Evolutionary conservation across 1,140 invertebrate genomes (phyloP), one percentile per base, ranked within the genome.

Genomic region (Grapholita molesta): DNA sequence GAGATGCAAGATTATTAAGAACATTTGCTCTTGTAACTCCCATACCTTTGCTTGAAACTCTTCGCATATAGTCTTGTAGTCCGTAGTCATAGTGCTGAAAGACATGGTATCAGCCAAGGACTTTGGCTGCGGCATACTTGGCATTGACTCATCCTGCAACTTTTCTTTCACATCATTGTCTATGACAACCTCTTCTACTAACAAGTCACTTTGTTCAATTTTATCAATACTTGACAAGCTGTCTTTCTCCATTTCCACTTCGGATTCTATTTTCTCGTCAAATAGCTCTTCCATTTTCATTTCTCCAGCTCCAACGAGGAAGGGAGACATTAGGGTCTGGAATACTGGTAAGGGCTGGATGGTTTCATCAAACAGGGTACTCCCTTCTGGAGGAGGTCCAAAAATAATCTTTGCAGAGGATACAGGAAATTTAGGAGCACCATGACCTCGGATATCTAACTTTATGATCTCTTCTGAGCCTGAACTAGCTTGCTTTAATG

Each of bases 11-110:
- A 76, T 83, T 66, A 78, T 71, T 67, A 75, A 82, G 35, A 78
- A 76, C 64, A 76, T 81, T 67, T 76, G 67, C 57, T 74, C 77
- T 69, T 73, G 75, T 21, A 74, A 42, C 67, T 71, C 33, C 21
- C 83, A 70, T 90, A 92, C 91, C 91, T 92, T 92, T 28, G 66
- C 74, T 57, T 90, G 76, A 79, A 86, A 91, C 64, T 92, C 91
- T 79, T 92, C 91, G 76, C 88, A 89, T 24, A 92, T 86, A 7
- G 90, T 92, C 71, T 91, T 92, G 75, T 92, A 92, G 11, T 92
- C 91, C 33, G 91, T 92, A 3, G 88, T 90, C 73, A 92, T 61
- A 11, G 92, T 92, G 71, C 84, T 91, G 28, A 92, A 81, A 25
- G 90, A 92, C 55, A 81, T 80, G 25, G 84, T 84, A 25, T 89